A percentile compares a stretch with the other conserved stretches of the same genome.
phyloP scores from a whole-genome alignment of 2,113 vertebrate genomes.

The Thinocorus orbignyianus region DNA sequence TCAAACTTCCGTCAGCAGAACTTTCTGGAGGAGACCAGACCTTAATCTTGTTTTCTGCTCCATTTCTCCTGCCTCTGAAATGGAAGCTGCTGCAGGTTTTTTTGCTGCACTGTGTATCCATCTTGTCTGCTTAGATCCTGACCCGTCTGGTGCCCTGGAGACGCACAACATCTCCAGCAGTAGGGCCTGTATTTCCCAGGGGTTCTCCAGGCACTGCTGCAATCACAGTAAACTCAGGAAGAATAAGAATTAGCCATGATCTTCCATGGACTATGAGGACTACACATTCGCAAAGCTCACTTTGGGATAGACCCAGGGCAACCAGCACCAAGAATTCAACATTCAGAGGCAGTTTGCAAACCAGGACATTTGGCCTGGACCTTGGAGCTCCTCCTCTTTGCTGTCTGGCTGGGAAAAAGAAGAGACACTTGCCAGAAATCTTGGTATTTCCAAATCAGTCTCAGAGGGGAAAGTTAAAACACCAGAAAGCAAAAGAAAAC shows the following conservation, averaged over 20 bases:
- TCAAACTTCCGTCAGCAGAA: background rate
- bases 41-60: conserved; percentile 38
- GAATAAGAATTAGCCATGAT: background rate
- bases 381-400: background rate
- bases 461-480: background rate
- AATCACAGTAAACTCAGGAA: background rate
- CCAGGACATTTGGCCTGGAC: background rate
- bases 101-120: background rate
- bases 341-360: background rate
- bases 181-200: background rate
- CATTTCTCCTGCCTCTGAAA: conserved; percentile 33
- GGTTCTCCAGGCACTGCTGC: background rate
- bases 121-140: conserved; percentile 55
- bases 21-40: background rate
- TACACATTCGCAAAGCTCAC: accelerated
- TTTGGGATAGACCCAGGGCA: background rate
- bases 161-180: background rate
- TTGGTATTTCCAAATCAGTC: background rate
- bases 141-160: background rate
- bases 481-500: background rate
- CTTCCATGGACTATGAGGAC: background rate
- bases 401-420: background rate
- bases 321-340: background rate
- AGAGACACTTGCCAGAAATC: background rate
- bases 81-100: background rate